Base-by-base conservation (phyloP, 2,888 invertebrate species). In the Lucinisca nassula region DNA sequence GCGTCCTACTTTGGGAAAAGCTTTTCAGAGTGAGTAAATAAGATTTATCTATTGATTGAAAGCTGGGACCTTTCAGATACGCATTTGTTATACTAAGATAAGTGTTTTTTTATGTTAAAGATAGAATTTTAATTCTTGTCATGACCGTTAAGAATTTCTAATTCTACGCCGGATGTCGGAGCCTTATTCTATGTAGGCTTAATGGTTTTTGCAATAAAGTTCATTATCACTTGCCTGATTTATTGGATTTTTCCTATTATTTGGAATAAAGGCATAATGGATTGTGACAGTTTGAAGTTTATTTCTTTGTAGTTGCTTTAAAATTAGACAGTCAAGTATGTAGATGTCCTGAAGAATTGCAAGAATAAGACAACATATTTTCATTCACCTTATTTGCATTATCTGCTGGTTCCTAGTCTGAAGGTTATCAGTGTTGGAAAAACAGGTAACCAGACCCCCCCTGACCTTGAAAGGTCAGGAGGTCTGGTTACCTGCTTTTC, bases 81-180 rank as follows among this genome's bases (percentile, higher is more conserved):
- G 45, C 45, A 0, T 32, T 51, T 58, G 73, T 79, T 80, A 70
- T 79, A 45, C 51, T 27, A 75, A 76, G 83, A 80, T 87, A 87
- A 90, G 87, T 90, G 89, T 90, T 87, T 85, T 90, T 90, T 87
- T 90, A 90, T 90, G 89, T 85, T 85, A 87, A 90, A 87, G 87
- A 81, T 90, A 83, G 85, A 87, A 83, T 90, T 85, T 87, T 87
- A 85, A 90, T 90, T 90, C 89, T 79, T 73, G 85, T 90, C 89
- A 90, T 87, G 89, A 87, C 85, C 89, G 61, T 49, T 79, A 74
- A 70, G 76, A 82, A 85, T 85, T 84, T 75, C 74, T 73, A 79
- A 82, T 88, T 77, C 73, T 45, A 81, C 37, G 78, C 82, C 73
- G 82, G 84, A 88, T 79, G 80, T 73, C 67, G 45, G 67, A 82